Evolutionary conservation across 2,113 vertebrate genomes (phyloP).

Genomic region (Cephalopterus ornatus): DNA sequence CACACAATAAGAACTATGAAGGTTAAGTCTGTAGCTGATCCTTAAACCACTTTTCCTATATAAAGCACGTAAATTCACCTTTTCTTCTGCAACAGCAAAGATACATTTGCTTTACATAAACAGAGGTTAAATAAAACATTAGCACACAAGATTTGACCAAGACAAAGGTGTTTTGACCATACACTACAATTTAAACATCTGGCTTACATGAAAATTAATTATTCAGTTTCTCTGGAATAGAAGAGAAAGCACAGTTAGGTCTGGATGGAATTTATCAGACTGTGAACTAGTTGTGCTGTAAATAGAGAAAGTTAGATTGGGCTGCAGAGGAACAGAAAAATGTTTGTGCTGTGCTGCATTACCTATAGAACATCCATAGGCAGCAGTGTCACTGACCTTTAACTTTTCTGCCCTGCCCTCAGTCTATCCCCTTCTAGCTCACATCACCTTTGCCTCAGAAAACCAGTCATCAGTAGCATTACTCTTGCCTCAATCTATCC

Average conservation of each 20-base stretch:
- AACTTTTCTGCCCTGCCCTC: not conserved
- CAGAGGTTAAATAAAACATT: not conserved
- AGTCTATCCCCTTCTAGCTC: not conserved
- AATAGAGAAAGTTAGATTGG: not conserved
- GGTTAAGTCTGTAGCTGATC: not conserved
- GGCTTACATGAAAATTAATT: not conserved
- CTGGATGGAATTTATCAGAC: not conserved
- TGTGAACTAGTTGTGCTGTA: not conserved
- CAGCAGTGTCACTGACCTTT: not conserved
- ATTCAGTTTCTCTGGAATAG: not conserved
- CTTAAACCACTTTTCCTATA: not conserved
- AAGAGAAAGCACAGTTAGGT: not conserved
- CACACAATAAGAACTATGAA: not conserved
- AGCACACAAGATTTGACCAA: not conserved
- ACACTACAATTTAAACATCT: not conserved
- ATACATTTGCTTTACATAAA: not conserved
- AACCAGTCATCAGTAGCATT: not conserved
- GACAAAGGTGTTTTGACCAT: not conserved
- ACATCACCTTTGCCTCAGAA: not conserved
- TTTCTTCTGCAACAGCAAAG: not conserved
- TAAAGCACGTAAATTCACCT: not conserved
- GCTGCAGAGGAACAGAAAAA: not conserved
- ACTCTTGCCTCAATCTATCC: not conserved
- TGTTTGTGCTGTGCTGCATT: not conserved
- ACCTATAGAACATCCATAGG: not conserved